These are phyloP conservation scores for Aphyosemion australe DNA, from an alignment of 2,113 vertebrate species.

Conservation along the genomic window DNA sequence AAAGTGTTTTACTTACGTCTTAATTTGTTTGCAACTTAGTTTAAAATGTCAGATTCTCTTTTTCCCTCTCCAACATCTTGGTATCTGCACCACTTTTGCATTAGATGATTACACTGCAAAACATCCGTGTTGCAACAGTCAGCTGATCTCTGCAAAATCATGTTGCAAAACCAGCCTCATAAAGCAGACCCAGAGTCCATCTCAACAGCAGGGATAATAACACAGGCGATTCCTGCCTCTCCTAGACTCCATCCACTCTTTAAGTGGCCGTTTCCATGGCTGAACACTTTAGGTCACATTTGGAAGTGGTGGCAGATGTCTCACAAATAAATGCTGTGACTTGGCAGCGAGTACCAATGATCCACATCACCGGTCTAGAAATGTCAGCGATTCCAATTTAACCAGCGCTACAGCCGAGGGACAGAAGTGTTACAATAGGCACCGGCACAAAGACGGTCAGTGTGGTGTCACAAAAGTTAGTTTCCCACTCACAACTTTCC, in stretches of 20 bases:
- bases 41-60: no score
- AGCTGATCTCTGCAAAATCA: no score
- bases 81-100: no score
- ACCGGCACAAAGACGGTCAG: conserved; percentile 26
- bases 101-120: background rate
- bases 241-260: conserved; percentile 25
- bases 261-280: conserved; percentile 43
- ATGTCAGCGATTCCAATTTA: conserved; percentile 73
- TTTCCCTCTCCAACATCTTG: no score
- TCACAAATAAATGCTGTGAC: conserved; percentile 53
- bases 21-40: no score
- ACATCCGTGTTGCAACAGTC: no score
- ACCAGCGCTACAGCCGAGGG: conserved; percentile 50
- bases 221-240: background rate
- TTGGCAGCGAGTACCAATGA: conserved; percentile 67
- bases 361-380: conserved; percentile 65
- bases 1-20: no score
- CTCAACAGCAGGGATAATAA: background rate
- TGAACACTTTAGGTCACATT: conserved; percentile 35
- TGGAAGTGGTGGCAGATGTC: conserved; percentile 55
- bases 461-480: conserved; percentile 7
- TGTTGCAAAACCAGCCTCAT: background rate
- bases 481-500: conserved; percentile 22
- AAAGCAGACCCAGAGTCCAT: background rate
- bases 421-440: conserved; percentile 38